These are phyloP conservation scores for Melanitta fusca DNA, from an alignment of 2,797 vertebrate genomes.

Conservation along the genomic window DNA sequence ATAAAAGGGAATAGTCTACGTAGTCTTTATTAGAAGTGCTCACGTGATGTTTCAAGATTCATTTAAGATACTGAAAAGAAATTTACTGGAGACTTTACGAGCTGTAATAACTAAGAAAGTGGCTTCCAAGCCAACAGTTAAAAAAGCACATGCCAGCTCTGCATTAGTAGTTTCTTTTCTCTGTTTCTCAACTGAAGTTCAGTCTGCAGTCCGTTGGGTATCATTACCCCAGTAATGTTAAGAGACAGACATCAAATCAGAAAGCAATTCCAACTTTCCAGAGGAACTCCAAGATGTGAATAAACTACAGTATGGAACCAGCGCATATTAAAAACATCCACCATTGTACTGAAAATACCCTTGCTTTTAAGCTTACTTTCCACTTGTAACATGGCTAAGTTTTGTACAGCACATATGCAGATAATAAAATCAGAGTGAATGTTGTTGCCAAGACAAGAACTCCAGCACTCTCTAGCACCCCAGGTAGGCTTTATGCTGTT, in stretches of 20 bases:
- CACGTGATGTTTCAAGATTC: constrained; percentile 45
- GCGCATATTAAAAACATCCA: constrained; percentile 72
- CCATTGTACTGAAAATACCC: not conserved
- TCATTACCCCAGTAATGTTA: constrained; percentile 39
- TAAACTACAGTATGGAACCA: not conserved
- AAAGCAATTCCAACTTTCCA: constrained; percentile 60
- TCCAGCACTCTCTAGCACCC: not conserved
- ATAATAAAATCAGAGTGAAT: constrained; percentile 18
- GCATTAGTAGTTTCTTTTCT: constrained; percentile 53
- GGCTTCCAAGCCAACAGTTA: constrained; percentile 50
- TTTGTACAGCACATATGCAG: constrained; percentile 35
- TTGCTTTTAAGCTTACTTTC: constrained; percentile 45
- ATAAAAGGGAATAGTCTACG: constrained; percentile 6
- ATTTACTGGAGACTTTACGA: constrained; percentile 61
- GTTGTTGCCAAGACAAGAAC: constrained; percentile 30
- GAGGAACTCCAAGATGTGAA: not conserved
- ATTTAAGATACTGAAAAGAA: constrained; percentile 63
- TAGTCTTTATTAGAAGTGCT: constrained; percentile 43
- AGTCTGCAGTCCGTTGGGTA: constrained; percentile 52
- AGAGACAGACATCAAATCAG: constrained; percentile 57
- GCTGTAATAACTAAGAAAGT: constrained; percentile 61
- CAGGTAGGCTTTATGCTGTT: constrained; percentile 46
- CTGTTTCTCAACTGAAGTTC: constrained; percentile 61
- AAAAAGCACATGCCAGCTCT: constrained; percentile 54
- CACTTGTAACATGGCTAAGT: not conserved